Evolutionary conservation across 2,888 invertebrate species (phyloP), one percentile per base, ranked within the genome.

Genomic region (Rotaria sp.): DNA sequence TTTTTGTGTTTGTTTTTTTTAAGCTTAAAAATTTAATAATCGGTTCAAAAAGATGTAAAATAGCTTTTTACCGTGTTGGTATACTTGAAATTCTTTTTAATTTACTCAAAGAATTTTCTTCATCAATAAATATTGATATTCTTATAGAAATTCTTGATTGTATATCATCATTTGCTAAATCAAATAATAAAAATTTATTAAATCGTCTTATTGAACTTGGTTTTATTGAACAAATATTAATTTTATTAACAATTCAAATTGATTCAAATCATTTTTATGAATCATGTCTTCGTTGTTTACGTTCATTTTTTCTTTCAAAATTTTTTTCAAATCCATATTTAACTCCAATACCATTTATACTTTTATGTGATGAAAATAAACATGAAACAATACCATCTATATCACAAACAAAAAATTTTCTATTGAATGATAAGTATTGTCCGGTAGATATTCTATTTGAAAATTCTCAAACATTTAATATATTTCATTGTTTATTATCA

Each of bases 91-190:
- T 24, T 10, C n/a, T 80, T 0, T 45, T 45, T n/a, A n/a, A 41
- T 45, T 15, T 80, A 45, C n/a, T 80, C 2, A 80, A 80, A 45
- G 26, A 80, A 80, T 80, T n/a, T 80, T 80, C 45, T 13, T 45
- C n/a, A 13, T 45, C 45, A 41, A n/a, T 45, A 5, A 35, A 45
- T 45, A 45, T n/a, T n/a, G 45, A 80, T 80, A 45, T 80, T n/a
- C 45, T 80, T 8, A 45, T 80, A 38, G 45, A 80, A 80, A 80
- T 80, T n/a, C 26, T 80, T 41, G 80, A 80, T 80, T 80, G 80
- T 80, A 45, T 80, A 41, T 80, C 80, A n/a, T 80, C 80, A 45
- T 80, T 80, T 80, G 80, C 80, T n/a, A 80, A 80, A 41, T 45
- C 45, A 24, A 80, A 41, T 15, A 80, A 80, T 80, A 80, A 80